phyloP scores from a whole-genome alignment of 2,888 invertebrate genomes.

The Tetragnatha montana region DNA sequence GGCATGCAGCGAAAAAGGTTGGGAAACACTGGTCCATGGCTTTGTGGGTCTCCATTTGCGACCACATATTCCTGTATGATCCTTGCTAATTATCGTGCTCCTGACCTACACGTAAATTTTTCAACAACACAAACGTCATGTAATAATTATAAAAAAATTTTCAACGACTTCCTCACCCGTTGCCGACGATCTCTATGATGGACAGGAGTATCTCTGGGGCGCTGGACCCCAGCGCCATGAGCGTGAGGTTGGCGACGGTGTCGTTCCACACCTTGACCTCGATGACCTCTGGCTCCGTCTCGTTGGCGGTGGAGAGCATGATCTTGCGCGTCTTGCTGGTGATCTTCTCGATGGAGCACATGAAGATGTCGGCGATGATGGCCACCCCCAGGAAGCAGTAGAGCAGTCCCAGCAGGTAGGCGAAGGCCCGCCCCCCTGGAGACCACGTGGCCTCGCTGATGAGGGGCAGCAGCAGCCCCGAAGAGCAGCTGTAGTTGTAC shows the following conservation, averaged over 20 bases:
- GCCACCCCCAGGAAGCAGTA: slow-evolving; percentile 80
- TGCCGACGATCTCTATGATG: slow-evolving; percentile 71
- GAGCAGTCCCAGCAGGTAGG: slow-evolving; percentile 78
- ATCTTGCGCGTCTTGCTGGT: slow-evolving; percentile 78
- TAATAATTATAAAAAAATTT: too few relatives aligned
- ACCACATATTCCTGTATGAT: too few relatives aligned
- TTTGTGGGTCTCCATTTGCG: too few relatives aligned
- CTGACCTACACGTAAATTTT: too few relatives aligned
- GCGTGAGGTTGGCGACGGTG: slow-evolving; percentile 80
- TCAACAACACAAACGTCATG: too few relatives aligned
- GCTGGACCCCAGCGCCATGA: slow-evolving; percentile 80
- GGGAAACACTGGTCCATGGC: too few relatives aligned
- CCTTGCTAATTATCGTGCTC: too few relatives aligned
- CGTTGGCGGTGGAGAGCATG: slow-evolving; percentile 73
- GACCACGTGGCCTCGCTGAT: slow-evolving; percentile 78
- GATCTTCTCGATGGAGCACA: slow-evolving; percentile 80
- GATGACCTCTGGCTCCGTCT: slow-evolving; percentile 77
- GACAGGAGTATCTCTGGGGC: slow-evolving; percentile 80
- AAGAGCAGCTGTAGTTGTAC: slow-evolving; percentile 66
- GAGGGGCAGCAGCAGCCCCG: slow-evolving; percentile 77
- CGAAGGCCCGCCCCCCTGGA: slow-evolving; percentile 75
- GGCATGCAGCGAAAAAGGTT: too few relatives aligned
- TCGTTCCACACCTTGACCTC: slow-evolving; percentile 79
- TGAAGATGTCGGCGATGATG: slow-evolving; percentile 80
- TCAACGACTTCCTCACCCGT: slow-evolving; percentile 70